phyloP scores from a whole-genome alignment of 2,888 invertebrate genomes.

The Vesta saturnalis region DNA sequence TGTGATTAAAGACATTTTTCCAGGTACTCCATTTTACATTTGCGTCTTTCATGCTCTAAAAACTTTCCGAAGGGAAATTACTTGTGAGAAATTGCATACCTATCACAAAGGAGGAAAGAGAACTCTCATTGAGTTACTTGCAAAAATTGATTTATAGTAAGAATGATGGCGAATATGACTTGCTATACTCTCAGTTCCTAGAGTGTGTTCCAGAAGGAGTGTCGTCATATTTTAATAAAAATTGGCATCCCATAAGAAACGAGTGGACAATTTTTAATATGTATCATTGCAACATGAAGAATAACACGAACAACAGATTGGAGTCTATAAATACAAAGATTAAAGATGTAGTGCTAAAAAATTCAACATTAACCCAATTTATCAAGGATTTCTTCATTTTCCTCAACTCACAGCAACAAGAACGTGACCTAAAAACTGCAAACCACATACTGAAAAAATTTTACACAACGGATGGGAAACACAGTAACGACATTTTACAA shows the following conservation, averaged over 20 bases:
- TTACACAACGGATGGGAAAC: not conserved
- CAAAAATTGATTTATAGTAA: not conserved
- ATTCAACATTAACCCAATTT: not conserved
- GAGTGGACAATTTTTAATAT: not conserved
- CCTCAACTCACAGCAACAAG: not conserved
- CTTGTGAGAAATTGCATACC: slow-evolving; percentile 2
- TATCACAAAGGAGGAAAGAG: not conserved
- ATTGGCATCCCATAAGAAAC: not conserved
- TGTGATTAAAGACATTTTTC: not conserved
- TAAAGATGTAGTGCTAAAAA: slow-evolving; percentile 2
- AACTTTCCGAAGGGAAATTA: not conserved
- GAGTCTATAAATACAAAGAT: slow-evolving; percentile 9
- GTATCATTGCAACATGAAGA: not conserved
- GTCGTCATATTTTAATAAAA: not conserved
- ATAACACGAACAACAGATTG: not conserved
- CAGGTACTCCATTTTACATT: not conserved
- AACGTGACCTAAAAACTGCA: not conserved
- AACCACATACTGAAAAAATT: not conserved
- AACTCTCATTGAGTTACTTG: not conserved
- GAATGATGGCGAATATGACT: not conserved
- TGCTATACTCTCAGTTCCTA: not conserved
- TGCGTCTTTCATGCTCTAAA: slow-evolving; percentile 6
- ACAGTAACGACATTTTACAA: not conserved
- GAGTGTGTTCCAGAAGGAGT: not conserved
- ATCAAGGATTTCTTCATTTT: not conserved